Conservation (phyloP, 2,888 invertebrate species). For the Tenthredo notha region DNA sequence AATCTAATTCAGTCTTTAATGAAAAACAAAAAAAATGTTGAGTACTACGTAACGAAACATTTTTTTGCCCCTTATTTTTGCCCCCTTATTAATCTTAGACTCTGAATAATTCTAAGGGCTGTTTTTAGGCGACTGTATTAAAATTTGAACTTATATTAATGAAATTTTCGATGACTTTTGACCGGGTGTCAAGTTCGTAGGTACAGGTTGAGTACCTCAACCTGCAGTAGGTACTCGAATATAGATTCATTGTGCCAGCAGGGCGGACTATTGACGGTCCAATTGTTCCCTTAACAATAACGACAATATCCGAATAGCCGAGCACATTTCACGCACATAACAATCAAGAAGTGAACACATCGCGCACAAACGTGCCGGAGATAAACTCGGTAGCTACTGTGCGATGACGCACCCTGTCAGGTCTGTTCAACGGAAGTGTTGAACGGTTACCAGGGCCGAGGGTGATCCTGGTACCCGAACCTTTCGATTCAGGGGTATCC, state of each 20-base stretch:
- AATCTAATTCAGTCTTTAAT: background rate
- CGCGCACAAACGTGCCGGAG: conserved; percentile 27
- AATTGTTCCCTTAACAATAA: conserved; percentile 78
- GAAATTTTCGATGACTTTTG: background rate
- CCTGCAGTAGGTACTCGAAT: conserved; percentile 68
- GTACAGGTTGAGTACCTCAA: conserved; percentile 74
- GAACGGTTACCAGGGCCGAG: conserved; percentile 32
- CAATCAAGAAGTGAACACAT: conserved; percentile 45
- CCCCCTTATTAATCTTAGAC: no score
- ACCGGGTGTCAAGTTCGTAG: background rate
- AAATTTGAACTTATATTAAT: background rate
- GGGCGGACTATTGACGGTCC: conserved; percentile 77
- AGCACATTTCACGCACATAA: conserved; percentile 73
- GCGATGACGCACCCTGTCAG: conserved; percentile 26
- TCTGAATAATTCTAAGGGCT: no score
- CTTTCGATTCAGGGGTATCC: background rate
- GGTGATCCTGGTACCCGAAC: conserved; percentile 9
- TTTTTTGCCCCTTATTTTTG: no score
- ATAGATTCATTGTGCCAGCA: conserved; percentile 77
- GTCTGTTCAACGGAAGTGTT: conserved; percentile 32
- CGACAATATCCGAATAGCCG: conserved; percentile 78
- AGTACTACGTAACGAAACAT: background rate
- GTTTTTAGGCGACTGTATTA: background rate
- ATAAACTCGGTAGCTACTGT: conserved; percentile 5
- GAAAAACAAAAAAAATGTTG: background rate